Evolutionary conservation across 1,140 invertebrate genomes (phyloP), one percentile per base, ranked within the genome.

Genomic region (Laupala kohalensis): DNA sequence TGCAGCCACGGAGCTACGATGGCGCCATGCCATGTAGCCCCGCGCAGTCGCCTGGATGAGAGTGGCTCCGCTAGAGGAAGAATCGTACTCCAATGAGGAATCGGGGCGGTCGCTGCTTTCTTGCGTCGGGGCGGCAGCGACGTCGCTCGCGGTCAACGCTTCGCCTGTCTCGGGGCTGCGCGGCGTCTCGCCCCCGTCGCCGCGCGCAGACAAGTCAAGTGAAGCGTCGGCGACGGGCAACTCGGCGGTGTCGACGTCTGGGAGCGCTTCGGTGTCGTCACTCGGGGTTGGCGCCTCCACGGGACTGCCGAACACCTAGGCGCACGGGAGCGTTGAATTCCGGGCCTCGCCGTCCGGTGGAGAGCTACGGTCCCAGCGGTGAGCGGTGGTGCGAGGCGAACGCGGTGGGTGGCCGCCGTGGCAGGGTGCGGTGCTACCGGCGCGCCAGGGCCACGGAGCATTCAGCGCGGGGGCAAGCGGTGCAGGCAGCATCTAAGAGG

Each of bases 11-110:
- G 72, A 9, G 68, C 72, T 27, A 64, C 67, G 23, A 28, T 71
- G 15, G 76, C 90, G 89, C 29, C 90, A 79, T 2, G 89, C 86
- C 71, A 87, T 83, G 75, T 90, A 90, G 2, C 89, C 90, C 67
- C 89, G 83, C 78, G 88, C 91, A 69, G 86, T 84, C 30, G 89
- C 88, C 78, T 92, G 90, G 69, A 92, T 91, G 77, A 87, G 90
- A 4, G 86, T 88, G 15, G 90, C 90, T 25, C 90, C 90, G 15
- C 64, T 68, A 2, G 65, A 67, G 19, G 71, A 72, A 15, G 64
- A 26, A 6, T 62, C n/a, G 25, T 62, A 25, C 12, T 27, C 69
- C 19, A 25, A 37, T 9, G 69, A 62, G 23, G 26, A 63, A 15
- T 64, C 68, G 13, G 25, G 23, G 12, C 15, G 26, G 26, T 27